Conservation (phyloP, 2,113 vertebrate species). For the Ivindomyrus marchei region DNA sequence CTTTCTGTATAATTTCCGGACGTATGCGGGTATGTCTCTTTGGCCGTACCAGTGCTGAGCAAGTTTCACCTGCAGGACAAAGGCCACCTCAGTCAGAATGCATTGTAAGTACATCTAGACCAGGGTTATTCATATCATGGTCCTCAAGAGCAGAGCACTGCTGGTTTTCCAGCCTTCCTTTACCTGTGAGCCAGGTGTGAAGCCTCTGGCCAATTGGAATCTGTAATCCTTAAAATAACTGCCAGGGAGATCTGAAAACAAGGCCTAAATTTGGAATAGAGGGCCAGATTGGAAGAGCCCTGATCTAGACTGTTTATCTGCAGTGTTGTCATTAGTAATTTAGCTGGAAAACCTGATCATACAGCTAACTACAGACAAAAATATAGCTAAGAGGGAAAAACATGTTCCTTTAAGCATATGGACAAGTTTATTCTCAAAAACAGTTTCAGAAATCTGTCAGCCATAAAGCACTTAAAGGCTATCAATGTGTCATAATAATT, state of each 20-base stretch:
- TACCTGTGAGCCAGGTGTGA: too few relatives aligned
- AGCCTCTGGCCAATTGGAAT: too few relatives aligned
- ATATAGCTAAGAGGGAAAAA: neutral
- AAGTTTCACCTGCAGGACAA: conserved; percentile 41
- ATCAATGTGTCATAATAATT: neutral
- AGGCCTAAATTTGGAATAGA: too few relatives aligned
- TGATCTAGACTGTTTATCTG: neutral
- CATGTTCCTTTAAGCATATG: neutral
- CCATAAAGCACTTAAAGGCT: neutral
- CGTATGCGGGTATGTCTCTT: conserved; percentile 32
- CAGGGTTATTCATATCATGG: neutral
- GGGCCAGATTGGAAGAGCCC: too few relatives aligned
- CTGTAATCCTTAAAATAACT: too few relatives aligned
- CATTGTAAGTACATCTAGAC: neutral
- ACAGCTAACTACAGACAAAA: neutral
- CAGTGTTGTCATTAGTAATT: neutral
- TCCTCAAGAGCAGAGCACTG: neutral
- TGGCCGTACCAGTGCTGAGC: conserved; percentile 41
- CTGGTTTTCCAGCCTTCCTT: too few relatives aligned
- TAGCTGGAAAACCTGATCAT: neutral
- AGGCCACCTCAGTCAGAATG: neutral
- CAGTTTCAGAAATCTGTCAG: neutral
- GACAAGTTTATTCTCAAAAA: neutral
- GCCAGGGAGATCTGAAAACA: too few relatives aligned
- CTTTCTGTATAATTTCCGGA: neutral